These are phyloP conservation scores for Dasypogon diadema DNA, from an alignment of 2,888 invertebrate species.

Conservation along the genomic window DNA sequence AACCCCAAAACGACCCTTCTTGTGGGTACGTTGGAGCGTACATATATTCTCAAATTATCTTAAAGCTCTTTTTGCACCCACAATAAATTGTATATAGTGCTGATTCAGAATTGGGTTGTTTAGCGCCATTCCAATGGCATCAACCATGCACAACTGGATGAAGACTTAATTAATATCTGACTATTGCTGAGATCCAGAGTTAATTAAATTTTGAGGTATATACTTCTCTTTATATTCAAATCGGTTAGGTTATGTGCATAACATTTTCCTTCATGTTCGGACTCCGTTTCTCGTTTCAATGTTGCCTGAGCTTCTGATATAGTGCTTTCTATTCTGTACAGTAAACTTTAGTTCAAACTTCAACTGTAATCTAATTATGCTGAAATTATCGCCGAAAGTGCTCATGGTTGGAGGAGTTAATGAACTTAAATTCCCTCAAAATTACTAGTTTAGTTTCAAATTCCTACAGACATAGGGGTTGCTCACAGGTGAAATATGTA, in stretches of 20 bases:
- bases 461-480: neutral
- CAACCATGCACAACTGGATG: neutral
- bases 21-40: conserved; percentile 19
- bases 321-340: neutral
- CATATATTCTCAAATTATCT: conserved; percentile 30
- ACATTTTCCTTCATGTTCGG: neutral
- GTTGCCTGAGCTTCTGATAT: neutral
- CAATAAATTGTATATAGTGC: neutral
- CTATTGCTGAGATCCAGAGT: conserved; percentile 35
- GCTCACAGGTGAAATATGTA: neutral
- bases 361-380: conserved; percentile 29
- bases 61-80: neutral
- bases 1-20: conserved; percentile 10
- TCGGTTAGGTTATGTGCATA: neutral
- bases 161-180: conserved; percentile 47
- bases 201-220: conserved; percentile 39
- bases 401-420: conserved; percentile 22
- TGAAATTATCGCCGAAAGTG: conserved; percentile 15
- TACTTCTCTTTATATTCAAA: neutral
- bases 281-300: neutral
- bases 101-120: neutral
- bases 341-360: neutral
- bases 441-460: neutral
- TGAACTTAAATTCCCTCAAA: conserved; percentile 15
- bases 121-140: neutral